Conservation (phyloP, 2,113 vertebrate species). For the Pangasianodon gigas region DNA sequence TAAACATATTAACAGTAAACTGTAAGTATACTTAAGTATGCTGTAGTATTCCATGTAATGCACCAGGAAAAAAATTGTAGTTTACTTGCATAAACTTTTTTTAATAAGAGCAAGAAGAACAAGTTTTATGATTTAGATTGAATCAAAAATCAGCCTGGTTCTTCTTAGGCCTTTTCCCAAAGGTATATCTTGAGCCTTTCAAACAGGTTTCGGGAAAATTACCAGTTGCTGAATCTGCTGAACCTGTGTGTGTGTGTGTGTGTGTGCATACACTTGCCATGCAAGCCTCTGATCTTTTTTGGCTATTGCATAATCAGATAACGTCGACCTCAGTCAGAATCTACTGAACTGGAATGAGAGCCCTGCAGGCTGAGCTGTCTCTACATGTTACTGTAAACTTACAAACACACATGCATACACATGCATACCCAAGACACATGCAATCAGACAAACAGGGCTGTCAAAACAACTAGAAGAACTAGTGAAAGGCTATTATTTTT, state of each 20-base stretch:
- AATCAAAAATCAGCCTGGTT: not conserved
- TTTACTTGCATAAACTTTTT: not conserved
- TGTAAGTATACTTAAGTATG: not conserved
- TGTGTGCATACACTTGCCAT: not conserved
- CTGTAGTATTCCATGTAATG: not conserved
- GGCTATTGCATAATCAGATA: conserved; percentile 43
- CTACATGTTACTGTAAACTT: conserved; percentile 27
- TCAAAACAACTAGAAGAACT: conserved; percentile 16
- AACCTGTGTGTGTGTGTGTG: conserved; percentile 9
- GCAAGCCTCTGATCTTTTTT: conserved; percentile 20
- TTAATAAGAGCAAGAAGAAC: not conserved
- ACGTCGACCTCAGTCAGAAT: conserved; percentile 35
- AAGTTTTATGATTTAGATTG: not conserved
- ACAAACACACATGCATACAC: conserved; percentile 10
- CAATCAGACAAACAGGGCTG: not conserved
- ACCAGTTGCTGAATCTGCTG: not conserved
- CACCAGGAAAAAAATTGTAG: not conserved
- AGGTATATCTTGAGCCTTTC: not conserved
- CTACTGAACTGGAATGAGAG: conserved; percentile 26
- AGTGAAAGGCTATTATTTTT: not conserved
- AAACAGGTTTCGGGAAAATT: not conserved
- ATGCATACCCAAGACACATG: not conserved
- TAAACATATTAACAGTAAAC: not conserved
- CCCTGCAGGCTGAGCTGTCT: conserved; percentile 39
- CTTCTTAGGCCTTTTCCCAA: not conserved